Conservation (phyloP, 1,140 invertebrate species). For the Drosophila kikkawai region DNA sequence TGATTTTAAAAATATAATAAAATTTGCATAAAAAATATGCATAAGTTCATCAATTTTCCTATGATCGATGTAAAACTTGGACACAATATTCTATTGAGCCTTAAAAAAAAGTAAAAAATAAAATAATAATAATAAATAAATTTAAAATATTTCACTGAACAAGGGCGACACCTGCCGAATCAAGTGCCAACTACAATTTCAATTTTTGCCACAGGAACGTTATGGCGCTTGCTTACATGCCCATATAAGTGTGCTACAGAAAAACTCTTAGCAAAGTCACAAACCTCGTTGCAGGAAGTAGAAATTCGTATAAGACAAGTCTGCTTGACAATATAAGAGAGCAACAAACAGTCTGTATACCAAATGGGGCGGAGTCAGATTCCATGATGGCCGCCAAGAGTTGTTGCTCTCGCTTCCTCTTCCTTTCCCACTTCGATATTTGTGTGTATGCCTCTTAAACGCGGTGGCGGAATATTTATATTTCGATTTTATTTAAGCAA, state of each 20-base stretch:
- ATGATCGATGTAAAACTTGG: too few relatives aligned
- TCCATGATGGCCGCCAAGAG: slow-evolving; percentile 39
- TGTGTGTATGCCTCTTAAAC: neutral
- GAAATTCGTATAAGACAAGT: neutral
- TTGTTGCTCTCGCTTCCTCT: neutral
- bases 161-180: neutral
- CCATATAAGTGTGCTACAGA: neutral
- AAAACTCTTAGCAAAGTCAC: slow-evolving; percentile 18
- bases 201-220: neutral
- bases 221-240: neutral
- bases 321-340: slow-evolving; percentile 5
- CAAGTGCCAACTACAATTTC: neutral
- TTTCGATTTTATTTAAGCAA: too few relatives aligned
- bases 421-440: neutral
- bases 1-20: too few relatives aligned
- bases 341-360: neutral
- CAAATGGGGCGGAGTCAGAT: slow-evolving; percentile 31
- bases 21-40: too few relatives aligned
- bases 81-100: too few relatives aligned
- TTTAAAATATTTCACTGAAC: neutral
- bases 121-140: too few relatives aligned
- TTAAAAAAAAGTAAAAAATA: too few relatives aligned
- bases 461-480: too few relatives aligned
- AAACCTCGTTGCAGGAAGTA: neutral
- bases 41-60: too few relatives aligned